Evolutionary conservation across 2,888 invertebrate genomes (phyloP), one percentile per base, ranked within the genome.

Genomic region (Rhagophthalmus giganteus): DNA sequence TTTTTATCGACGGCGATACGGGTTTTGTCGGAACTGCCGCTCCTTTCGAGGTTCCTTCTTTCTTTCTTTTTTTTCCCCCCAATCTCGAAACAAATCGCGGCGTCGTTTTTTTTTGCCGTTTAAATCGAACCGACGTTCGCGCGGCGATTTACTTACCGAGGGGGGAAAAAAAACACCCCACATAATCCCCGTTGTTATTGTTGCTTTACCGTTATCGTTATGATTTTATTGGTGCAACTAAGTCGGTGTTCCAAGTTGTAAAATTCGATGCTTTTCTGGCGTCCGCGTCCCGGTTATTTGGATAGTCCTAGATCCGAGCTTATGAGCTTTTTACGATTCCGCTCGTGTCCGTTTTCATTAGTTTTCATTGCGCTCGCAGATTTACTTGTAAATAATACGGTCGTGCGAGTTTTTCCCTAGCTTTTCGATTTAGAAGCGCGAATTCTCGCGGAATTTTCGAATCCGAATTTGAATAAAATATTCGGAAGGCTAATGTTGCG

Each of bases 171-270:
- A n/a, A n/a, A n/a, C n/a, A n/a, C n/a, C n/a, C n/a, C n/a, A n/a
- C n/a, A n/a, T n/a, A n/a, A n/a, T n/a, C n/a, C n/a, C n/a, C n/a
- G 27, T 27, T 27, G 8, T 27, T n/a, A 44, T 37, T 31, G 42
- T 26, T 33, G 39, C 16, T 14, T 34, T 40, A 11, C 33, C 44
- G 57, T 60, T 57, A 60, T 54, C 57, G 59, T 58, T 60, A 60
- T 60, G 57, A 60, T 59, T 62, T 62, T 62, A 62, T 60, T 60
- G 57, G 54, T 39, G 49, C 58, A 54, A 58, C 56, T 56, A 57
- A 58, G 54, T 59, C 52, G 55, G n/a, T 52, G 52, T 51, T 51
- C 33, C 11, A 60, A 47, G 50, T 55, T 54, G 54, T 60, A 61
- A 59, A 61, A 58, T 52, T 25, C 46, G 56, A 55, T 47, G 54